Evolutionary conservation across 1,140 invertebrate genomes (phyloP), one percentile per base, ranked within the genome.

Genomic region (Meloidogyne hapla): DNA sequence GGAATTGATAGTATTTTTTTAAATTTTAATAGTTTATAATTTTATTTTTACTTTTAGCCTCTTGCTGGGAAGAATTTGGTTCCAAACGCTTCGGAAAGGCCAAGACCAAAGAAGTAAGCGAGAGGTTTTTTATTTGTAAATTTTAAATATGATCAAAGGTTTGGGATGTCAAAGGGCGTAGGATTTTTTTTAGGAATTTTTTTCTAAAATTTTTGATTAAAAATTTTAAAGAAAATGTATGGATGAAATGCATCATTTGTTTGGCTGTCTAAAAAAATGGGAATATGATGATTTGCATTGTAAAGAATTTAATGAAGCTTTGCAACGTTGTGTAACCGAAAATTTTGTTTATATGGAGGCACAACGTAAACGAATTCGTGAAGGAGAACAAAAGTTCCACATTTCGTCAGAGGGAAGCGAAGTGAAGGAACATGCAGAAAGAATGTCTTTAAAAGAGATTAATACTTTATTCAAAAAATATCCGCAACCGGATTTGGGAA

Each of bases 231-330:
- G 25, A 2, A 28, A 40, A 26, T 75, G 74, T 74, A 28, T 75
- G 33, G 45, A 74, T 21, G 84, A 85, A 66, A 45, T 86, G 13
- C 84, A 86, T 74, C 69, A 69, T 13, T 48, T 85, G 25, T 85
- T 86, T 66, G 76, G 76, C 25, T 85, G 84, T 68, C 56, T 85
- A 23, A 82, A 83, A 56, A 86, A 86, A 64, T 84, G 83, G 83
- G 84, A 85, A 70, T 85, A 80, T 64, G 84, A 85, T 69, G 83
- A 86, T 76, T 63, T 85, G 69, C 84, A 77, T 25, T 85, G 84
- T 33, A 33, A 61, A 13, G 74, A 79, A 40, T 79, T 84, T 26
- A 79, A 85, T 61, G 77, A 75, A 26, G 72, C 48, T n/a, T 67
- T 74, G 9, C 65, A 67, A 42, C 65, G 65, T 8, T 67, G 65